Evolutionary conservation across 2,797 vertebrate genomes (phyloP).

Genomic region (Ceyx erithaca): DNA sequence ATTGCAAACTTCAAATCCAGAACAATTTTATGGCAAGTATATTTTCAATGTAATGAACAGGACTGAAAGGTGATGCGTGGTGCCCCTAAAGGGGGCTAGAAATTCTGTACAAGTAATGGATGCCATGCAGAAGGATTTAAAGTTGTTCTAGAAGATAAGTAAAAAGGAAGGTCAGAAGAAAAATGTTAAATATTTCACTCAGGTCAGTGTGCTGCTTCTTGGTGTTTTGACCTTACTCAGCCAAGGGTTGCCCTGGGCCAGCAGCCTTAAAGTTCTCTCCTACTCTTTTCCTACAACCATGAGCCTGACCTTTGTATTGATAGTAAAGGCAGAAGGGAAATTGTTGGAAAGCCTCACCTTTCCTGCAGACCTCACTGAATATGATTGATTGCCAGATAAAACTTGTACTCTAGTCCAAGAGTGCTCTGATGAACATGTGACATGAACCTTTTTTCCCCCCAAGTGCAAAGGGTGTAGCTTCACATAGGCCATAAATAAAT

Average conservation of each 20-base stretch:
- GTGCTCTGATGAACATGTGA: neutral
- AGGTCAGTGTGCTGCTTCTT: neutral
- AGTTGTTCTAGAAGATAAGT: neutral
- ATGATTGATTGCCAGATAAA: neutral
- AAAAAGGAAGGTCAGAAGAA: neutral
- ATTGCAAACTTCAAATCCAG: neutral
- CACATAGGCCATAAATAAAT: neutral
- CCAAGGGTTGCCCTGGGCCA: neutral
- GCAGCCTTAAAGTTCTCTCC: neutral
- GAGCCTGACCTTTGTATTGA: neutral
- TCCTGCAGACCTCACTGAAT: neutral
- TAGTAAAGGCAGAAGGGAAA: neutral
- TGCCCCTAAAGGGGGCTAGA: neutral
- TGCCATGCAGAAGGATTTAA: neutral
- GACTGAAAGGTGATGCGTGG: neutral
- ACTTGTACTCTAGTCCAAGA: neutral
- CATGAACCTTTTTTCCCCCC: neutral
- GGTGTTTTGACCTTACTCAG: neutral
- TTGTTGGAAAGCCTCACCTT: neutral
- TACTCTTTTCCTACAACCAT: neutral
- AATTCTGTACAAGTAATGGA: neutral
- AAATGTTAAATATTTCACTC: neutral
- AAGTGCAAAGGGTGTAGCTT: neutral
- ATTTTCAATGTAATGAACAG: constrained; percentile 28
- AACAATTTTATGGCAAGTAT: neutral